These are phyloP conservation scores for Hyphantria cunea DNA, from an alignment of 1,140 invertebrate genomes.

Conservation along the genomic window DNA sequence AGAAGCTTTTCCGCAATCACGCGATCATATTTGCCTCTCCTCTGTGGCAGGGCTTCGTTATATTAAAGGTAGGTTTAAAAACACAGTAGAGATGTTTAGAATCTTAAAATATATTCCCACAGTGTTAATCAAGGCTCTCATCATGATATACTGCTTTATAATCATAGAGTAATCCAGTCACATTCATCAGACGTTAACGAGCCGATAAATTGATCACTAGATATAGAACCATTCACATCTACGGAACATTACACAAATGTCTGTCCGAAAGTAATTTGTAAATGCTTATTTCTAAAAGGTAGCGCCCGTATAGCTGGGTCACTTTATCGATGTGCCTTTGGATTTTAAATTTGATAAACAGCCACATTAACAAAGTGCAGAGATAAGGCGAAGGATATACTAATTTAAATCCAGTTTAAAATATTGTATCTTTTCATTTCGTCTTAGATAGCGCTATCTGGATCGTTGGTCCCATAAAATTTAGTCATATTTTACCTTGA, in stretches of 20 bases:
- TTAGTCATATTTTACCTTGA: conserved; percentile 36
- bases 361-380: conserved; percentile 46
- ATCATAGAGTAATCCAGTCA: conserved; percentile 60
- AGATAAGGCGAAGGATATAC: conserved; percentile 56
- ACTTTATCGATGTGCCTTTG: conserved; percentile 54
- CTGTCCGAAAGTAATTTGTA: conserved; percentile 65
- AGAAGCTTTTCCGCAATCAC: conserved; percentile 50
- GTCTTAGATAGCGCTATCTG: conserved; percentile 49
- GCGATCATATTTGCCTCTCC: conserved; percentile 29
- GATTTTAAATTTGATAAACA: conserved; percentile 58
- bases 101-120: conserved; percentile 45
- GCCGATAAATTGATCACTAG: conserved; percentile 66
- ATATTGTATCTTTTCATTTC: conserved; percentile 40
- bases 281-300: conserved; percentile 61
- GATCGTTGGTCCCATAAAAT: conserved; percentile 32
- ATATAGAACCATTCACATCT: conserved; percentile 62
- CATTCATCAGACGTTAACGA: conserved; percentile 71
- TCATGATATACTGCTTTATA: conserved; percentile 68
- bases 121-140: conserved; percentile 55
- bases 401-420: conserved; percentile 52
- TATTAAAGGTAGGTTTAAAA: neutral
- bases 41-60: neutral
- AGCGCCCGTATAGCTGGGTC: conserved; percentile 51
- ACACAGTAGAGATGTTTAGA: conserved; percentile 22
- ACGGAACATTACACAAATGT: conserved; percentile 67